Percentiles rank a stretch among this genome's conserved stretches.
Evolutionary conservation across 2,113 vertebrate genomes (phyloP).

Genomic region (Odocoileus virginianus): DNA sequence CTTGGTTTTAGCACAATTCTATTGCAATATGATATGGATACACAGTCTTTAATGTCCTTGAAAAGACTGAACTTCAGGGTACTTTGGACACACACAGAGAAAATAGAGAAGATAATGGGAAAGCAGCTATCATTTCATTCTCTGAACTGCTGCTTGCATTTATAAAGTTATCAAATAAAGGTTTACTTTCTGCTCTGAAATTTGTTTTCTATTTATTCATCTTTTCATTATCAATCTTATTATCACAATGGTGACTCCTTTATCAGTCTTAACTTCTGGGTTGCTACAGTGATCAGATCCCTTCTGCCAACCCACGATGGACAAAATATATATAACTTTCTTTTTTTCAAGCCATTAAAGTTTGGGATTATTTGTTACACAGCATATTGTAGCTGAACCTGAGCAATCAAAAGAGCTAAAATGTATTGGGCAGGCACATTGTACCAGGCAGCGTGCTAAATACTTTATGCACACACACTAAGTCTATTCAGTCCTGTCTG

Average conservation of each 20-base stretch:
- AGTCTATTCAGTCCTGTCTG: rapidly evolving
- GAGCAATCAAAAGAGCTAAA: not conserved
- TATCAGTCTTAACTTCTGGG: not conserved
- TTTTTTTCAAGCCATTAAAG: not conserved
- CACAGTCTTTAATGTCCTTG: not conserved
- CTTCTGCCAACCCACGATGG: not conserved
- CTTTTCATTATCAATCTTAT: not conserved
- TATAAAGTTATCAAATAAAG: not conserved
- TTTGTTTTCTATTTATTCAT: not conserved
- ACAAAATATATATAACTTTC: not conserved
- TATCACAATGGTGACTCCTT: not conserved
- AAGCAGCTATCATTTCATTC: not conserved
- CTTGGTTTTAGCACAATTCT: conserved; percentile 18
- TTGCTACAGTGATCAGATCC: not conserved
- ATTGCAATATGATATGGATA: not conserved
- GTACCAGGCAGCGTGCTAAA: not conserved
- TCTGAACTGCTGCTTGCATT: not conserved
- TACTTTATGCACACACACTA: not conserved
- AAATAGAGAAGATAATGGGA: not conserved
- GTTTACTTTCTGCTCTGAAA: not conserved
- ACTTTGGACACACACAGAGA: not conserved
- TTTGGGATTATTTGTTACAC: not conserved
- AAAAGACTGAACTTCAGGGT: not conserved
- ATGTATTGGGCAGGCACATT: not conserved
- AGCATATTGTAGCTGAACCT: not conserved